Base-by-base conservation (phyloP, 2,888 invertebrate species). In the Nymphalis polychloros region DNA sequence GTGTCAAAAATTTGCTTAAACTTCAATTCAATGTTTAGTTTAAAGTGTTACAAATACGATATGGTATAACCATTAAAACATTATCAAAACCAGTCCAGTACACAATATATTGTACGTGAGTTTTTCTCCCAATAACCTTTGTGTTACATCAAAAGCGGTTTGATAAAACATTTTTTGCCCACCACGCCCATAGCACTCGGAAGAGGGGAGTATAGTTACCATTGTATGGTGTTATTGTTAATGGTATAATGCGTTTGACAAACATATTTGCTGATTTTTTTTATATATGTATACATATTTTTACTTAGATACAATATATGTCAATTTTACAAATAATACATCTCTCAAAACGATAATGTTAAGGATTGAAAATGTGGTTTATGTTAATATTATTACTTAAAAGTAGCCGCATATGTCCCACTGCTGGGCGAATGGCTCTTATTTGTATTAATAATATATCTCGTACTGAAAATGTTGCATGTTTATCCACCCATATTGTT, bases 141-240 rank as follows among this genome's bases (percentile, higher is more conserved):
- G 59, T 65, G 63, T 20, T 64, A 61, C 19, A 64, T 70, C 64
- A 64, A 68, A 68, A 66, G 66, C 66, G 55, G 59, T 59, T 64
- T 64, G 55, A 64, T 59, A 64, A 35, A 55, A 49, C 20, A 27
- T 69, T 72, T 69, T 72, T 64, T 67, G 52, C 61, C 63, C 53
- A 63, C 72, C 73, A 76, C 75, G 72, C 76, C 76, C 71, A 72
- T 68, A 46, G 68, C 71, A 70, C 69, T 70, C 75, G 77, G 76
- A 77, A 77, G 76, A 65, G 68, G 72, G 75, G 77, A 75, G 74
- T 77, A 69, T 67, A 63, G 69, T 76, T 76, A 67, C 67, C 47
- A 71, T 71, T 72, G 67, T 71, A 41, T 13, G 46, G 10, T 49
- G n/a, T 23, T 46, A 50, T 64, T 64, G n/a, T 67, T 48, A 41